Evolutionary conservation across 2,797 vertebrate species (phyloP).

Genomic region (Bradypodion pumilum): DNA sequence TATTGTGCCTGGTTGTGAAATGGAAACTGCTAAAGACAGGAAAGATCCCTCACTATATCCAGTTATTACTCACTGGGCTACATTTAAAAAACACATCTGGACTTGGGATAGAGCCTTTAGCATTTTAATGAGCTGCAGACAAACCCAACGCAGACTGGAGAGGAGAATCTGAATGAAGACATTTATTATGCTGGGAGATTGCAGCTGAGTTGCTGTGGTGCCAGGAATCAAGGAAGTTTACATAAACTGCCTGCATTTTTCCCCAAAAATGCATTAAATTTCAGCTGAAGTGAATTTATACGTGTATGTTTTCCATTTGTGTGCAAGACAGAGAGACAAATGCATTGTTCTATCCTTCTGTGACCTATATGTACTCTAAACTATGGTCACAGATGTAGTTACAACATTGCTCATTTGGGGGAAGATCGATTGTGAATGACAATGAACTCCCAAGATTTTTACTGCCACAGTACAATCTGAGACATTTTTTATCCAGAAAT

Average conservation of each 20-base stretch:
- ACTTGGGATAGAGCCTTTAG: slow-evolving; percentile 71
- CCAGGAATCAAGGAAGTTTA: slow-evolving; percentile 71
- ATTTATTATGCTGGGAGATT: slow-evolving; percentile 75
- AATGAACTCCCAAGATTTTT: neutral
- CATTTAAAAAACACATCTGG: slow-evolving; percentile 71
- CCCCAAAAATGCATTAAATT: slow-evolving; percentile 66
- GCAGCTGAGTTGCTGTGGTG: slow-evolving; percentile 73
- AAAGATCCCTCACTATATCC: slow-evolving; percentile 57
- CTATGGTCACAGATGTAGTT: neutral
- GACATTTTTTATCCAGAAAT: neutral
- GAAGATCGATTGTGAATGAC: neutral
- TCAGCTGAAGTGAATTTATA: slow-evolving; percentile 64
- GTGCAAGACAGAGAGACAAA: slow-evolving; percentile 34
- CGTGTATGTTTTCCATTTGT: slow-evolving; percentile 43
- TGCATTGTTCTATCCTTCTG: slow-evolving; percentile 54
- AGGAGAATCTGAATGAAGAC: slow-evolving; percentile 73
- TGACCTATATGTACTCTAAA: slow-evolving; percentile 36
- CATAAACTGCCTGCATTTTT: slow-evolving; percentile 71
- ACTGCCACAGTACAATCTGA: neutral
- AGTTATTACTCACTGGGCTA: slow-evolving; percentile 66
- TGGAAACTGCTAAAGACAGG: slow-evolving; percentile 47
- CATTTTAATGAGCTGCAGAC: slow-evolving; percentile 77
- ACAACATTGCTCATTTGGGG: neutral
- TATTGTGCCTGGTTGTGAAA: slow-evolving; percentile 57
- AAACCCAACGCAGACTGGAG: slow-evolving; percentile 70